Percentiles rank a stretch among this genome's conserved stretches.
Evolutionary conservation across 2,797 vertebrate genomes (phyloP).

Genomic region (Tapirus indicus): DNA sequence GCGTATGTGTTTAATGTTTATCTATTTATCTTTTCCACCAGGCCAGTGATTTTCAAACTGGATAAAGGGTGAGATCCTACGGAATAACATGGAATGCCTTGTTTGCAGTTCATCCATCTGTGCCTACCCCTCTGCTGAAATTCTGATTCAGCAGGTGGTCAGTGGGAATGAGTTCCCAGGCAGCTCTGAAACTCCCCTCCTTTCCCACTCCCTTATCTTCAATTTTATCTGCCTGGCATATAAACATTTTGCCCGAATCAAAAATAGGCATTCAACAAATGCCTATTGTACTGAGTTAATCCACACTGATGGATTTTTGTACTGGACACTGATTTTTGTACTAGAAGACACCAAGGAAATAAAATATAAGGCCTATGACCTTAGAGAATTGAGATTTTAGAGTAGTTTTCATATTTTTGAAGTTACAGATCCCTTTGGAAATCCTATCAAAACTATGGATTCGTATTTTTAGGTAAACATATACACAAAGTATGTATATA

Average conservation of each 20-base stretch:
- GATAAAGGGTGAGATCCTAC: background rate
- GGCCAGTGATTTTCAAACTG: background rate
- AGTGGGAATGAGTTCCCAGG: background rate
- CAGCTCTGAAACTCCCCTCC: background rate
- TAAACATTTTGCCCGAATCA: background rate
- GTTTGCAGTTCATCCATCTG: background rate
- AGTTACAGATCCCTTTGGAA: background rate
- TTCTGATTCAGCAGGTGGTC: background rate
- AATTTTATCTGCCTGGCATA: background rate
- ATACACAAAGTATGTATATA: background rate
- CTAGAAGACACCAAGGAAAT: background rate
- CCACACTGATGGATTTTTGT: background rate
- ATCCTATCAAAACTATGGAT: background rate
- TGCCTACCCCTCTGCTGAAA: background rate
- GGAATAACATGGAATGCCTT: background rate
- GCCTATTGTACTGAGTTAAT: background rate
- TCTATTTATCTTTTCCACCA: background rate
- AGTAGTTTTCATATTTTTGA: background rate
- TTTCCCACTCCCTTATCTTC: background rate
- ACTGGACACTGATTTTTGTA: background rate
- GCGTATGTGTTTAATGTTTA: background rate
- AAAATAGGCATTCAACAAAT: background rate
- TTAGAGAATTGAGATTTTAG: constrained; percentile 31
- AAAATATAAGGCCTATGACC: background rate
- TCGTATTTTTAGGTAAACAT: constrained; percentile 6